A percentile compares a stretch with the other conserved stretches of the same genome.
These are phyloP conservation scores for Gymnothorax javanicus DNA, from an alignment of 2,797 vertebrate species.

Conservation along the genomic window DNA sequence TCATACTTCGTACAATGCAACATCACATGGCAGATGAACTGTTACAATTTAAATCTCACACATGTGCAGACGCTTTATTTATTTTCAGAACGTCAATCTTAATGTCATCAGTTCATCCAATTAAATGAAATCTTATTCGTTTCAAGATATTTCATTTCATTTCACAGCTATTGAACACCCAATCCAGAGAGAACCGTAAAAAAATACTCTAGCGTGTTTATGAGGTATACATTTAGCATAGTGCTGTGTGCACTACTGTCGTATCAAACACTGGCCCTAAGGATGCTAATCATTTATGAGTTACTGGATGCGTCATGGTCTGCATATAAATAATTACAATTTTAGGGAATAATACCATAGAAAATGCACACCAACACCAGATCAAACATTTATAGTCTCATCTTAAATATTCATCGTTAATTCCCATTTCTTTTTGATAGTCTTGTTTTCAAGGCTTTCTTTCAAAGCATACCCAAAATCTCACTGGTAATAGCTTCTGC, in stretches of 20 bases:
- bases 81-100: not conserved
- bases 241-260: no score
- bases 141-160: no score
- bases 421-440: constrained; percentile 1
- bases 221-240: no score
- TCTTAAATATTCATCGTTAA: constrained; percentile 25
- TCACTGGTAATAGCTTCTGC: not conserved
- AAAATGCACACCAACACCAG: not conserved
- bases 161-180: not conserved
- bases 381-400: not conserved
- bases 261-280: no score
- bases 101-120: not conserved
- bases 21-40: not conserved
- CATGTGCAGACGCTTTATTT: not conserved
- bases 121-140: not conserved
- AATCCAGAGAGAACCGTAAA: no score
- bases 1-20: not conserved
- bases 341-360: constrained; percentile 22
- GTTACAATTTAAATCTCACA: not conserved
- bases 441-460: constrained; percentile 15
- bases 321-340: constrained; percentile 28
- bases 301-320: constrained; percentile 19
- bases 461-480: constrained; percentile 19
- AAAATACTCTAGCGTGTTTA: no score
- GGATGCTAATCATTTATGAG: constrained; percentile 6